Conservation (phyloP, 2,113 vertebrate genomes). For the Nipponia nippon region DNA sequence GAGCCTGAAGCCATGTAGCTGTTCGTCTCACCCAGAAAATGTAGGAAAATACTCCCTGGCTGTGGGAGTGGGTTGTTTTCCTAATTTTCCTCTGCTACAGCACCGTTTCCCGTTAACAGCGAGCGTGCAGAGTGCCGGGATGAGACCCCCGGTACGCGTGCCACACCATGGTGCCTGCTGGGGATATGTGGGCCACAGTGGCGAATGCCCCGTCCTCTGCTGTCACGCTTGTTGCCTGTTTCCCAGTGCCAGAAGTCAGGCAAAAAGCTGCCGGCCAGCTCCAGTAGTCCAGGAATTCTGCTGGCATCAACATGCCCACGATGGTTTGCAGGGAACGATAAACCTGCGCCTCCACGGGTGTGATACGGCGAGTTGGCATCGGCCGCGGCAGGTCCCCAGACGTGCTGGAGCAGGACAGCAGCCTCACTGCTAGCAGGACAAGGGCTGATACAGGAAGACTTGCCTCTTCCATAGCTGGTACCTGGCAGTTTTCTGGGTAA, state of each 20-base stretch:
- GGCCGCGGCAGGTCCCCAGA: accelerated
- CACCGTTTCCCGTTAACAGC: background rate
- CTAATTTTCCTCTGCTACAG: background rate
- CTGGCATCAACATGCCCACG: accelerated
- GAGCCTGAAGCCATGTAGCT: background rate
- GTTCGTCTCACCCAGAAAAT: background rate
- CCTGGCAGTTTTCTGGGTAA: background rate
- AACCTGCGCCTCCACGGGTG: accelerated
- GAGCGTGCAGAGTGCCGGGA: background rate
- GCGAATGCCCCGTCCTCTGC: background rate
- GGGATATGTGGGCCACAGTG: background rate
- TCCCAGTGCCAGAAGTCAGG: background rate
- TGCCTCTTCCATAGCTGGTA: background rate
- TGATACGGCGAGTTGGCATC: background rate
- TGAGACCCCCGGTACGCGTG: accelerated
- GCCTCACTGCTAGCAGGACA: background rate
- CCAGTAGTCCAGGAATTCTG: background rate
- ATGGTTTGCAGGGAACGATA: background rate
- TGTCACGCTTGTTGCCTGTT: background rate
- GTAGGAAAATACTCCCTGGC: background rate
- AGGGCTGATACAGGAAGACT: background rate
- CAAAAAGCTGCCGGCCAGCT: background rate
- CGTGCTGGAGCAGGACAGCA: background rate
- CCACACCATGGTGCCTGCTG: background rate
- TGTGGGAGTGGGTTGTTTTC: background rate